Conservation (phyloP, 2,113 vertebrate genomes). For the Crotalus helleri region DNA sequence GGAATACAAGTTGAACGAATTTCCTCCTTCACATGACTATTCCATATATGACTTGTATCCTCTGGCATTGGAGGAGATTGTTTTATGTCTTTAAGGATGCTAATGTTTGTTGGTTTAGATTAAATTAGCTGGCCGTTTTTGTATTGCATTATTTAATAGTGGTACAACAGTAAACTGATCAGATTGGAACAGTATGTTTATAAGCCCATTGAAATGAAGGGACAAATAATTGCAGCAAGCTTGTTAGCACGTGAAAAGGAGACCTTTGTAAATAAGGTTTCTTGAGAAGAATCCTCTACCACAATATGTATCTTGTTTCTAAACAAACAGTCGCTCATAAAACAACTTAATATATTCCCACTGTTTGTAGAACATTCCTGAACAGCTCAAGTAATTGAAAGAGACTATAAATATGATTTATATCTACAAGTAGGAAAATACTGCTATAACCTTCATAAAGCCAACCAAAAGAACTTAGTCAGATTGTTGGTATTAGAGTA, state of each 20-base stretch:
- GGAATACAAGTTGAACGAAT: background rate
- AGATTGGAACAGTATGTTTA: background rate
- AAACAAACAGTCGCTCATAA: slow-evolving; percentile 27
- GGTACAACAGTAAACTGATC: background rate
- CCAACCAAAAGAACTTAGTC: background rate
- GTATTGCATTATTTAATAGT: background rate
- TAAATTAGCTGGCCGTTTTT: background rate
- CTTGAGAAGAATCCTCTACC: background rate
- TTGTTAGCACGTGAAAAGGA: background rate
- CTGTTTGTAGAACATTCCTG: slow-evolving; percentile 2
- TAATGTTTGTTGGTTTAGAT: background rate
- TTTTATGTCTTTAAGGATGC: background rate
- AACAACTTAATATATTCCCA: slow-evolving; percentile 3
- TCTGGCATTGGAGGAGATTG: background rate
- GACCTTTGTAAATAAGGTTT: background rate
- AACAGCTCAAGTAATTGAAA: slow-evolving; percentile 39
- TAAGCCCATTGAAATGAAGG: background rate
- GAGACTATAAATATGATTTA: background rate
- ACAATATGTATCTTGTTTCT: background rate
- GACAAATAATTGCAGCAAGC: background rate
- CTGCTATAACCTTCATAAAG: slow-evolving; percentile 17
- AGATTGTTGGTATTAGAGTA: rapidly evolving
- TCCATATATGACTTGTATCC: background rate
- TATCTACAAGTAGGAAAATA: slow-evolving; percentile 31
- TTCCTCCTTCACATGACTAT: background rate